Base-by-base conservation (phyloP, 2,888 invertebrate species). In the Ligdia adustata region DNA sequence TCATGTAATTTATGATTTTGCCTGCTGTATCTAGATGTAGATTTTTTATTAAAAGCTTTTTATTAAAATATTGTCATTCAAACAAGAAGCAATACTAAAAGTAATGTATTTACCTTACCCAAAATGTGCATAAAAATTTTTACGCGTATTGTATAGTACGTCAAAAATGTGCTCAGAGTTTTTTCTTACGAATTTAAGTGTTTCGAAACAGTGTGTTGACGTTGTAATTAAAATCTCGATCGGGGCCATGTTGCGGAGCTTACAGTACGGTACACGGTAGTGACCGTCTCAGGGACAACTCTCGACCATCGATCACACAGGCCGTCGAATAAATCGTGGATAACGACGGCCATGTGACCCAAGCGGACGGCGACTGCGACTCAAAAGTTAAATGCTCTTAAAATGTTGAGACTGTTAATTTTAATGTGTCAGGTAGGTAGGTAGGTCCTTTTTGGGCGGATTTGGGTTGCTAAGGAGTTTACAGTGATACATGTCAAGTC, bases 261-360 rank as follows among this genome's bases (percentile, higher is more conserved):
- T n/a, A 22, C 6, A 2, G 22, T 2, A 2, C 22, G 22, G 22
- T 22, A 22, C 22, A 79, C 81, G 72, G 84, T 83, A 82, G 83
- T 83, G 82, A 73, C 72, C 74, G 79, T 71, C 71, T 77, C 64
- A 66, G 64, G 62, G 48, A 49, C 48, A 49, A 49, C 28, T 43
- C 48, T 39, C 69, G 78, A 75, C 72, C 82, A 88, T 88, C 88
- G 87, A 88, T 88, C 88, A 88, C 83, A 73, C 67, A 65, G 67
- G 65, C 78, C 77, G 77, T 79, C 81, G 75, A 79, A 88, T 87
- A 88, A 88, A 88, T 88, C 80, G 76, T 79, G 48, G 50, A 27
- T 52, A 55, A 45, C 56, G 58, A 57, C 42, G 42, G 15, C 32
- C 35, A 44, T 53, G 45, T 55, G 60, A 53, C 51, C 51, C 52